Evolutionary conservation across 2,797 vertebrate species (phyloP), one percentile per base, ranked within the genome.

Genomic region (Hapalemur alaotrensis): DNA sequence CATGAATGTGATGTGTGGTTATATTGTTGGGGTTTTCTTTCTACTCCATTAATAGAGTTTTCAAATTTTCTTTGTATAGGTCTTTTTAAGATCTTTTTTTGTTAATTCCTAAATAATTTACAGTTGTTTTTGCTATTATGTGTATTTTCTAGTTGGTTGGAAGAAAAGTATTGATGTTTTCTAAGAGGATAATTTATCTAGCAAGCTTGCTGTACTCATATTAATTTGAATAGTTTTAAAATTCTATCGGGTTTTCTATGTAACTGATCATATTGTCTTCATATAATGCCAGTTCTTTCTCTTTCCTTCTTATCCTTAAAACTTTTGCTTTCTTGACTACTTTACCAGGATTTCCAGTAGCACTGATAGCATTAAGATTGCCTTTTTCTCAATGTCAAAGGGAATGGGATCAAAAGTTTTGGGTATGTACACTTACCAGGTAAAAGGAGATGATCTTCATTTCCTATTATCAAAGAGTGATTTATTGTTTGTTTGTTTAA

Each of bases 191-290:
- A n/a, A 43, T 86, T 85, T 91, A 78, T 93, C 28, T 52, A 69
- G 22, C 75, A 94, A 30, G 41, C 23, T 57, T 32, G 28, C 22
- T 82, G 20, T 73, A 35, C 41, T 73, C n/a, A 30, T 59, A 73
- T 75, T 88, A 94, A 96, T 91, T 94, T 41, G 85, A 83, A 43
- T 59, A 78, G 20, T 87, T 97, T 76, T 38, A 48, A 86, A n/a
- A 65, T 17, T 65, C 73, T 50, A 0, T 80, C 91, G 30, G 57
- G 46, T 91, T 87, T 73, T 90, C 28, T 70, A 7, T 57, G 9
- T 92, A 69, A 35, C 54, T 69, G 81, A 59, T 35, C n/a, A 9
- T 73, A 38, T 84, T 95, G 25, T 82, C 17, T 92, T 96, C 4
- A 48, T 70, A 43, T 43, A 43, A 69, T 79, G 23, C 13, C 30